A percentile compares a stretch with the other conserved stretches of the same genome.
Conservation (phyloP, 2,113 vertebrate genomes). For the Platycercus adscitus region DNA sequence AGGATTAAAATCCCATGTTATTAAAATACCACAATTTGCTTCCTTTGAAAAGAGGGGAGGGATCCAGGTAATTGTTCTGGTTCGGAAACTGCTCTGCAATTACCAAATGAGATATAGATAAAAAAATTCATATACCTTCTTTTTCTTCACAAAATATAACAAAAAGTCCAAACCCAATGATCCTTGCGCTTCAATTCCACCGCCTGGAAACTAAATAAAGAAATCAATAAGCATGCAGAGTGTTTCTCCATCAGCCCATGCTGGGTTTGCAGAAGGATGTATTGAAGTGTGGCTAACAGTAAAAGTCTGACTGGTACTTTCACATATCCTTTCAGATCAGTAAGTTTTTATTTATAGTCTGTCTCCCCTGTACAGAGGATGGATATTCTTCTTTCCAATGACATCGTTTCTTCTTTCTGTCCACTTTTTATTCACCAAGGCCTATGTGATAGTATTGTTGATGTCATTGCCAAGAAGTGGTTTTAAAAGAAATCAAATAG, state of each 20-base stretch:
- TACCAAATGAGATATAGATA: neutral
- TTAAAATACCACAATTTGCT: neutral
- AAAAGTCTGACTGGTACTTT: constrained; percentile 11
- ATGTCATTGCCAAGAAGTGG: neutral
- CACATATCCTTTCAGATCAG: constrained; percentile 37
- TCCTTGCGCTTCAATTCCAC: neutral
- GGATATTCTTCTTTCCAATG: neutral
- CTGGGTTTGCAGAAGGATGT: neutral
- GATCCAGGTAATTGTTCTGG: neutral
- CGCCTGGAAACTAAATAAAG: constrained; percentile 37
- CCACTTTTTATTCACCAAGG: neutral
- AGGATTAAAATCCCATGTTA: neutral
- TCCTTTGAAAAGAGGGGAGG: neutral
- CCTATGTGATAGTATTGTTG: neutral
- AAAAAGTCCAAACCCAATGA: neutral
- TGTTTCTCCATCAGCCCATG: neutral
- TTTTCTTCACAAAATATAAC: neutral
- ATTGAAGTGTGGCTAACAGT: constrained; percentile 38
- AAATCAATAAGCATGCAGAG: constrained; percentile 24
- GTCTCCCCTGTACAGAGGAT: neutral
- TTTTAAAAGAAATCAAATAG: neutral
- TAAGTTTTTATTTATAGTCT: constrained; percentile 54
- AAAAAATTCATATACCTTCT: neutral
- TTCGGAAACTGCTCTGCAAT: neutral
- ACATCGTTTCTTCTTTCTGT: constrained; percentile 16